Percentiles rank a stretch among this genome's conserved stretches.
phyloP scores from a whole-genome alignment of 2,888 invertebrate genomes.

The Acanthacorydalis orientalis region DNA sequence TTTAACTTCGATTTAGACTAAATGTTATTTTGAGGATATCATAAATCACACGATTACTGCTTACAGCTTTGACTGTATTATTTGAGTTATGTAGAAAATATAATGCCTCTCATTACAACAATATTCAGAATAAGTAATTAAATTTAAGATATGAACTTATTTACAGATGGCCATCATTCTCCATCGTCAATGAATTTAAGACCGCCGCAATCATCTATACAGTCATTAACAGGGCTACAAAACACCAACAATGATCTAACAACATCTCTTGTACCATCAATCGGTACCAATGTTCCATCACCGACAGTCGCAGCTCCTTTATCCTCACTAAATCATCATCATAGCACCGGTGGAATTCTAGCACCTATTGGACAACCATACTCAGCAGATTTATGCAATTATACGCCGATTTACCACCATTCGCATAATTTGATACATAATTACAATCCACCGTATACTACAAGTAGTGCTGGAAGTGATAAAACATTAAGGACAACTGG shows the following conservation, averaged over 20 bases:
- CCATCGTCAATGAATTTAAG: not conserved
- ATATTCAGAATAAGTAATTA: too few species aligned
- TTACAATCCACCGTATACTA: conserved; percentile 23
- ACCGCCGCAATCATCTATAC: not conserved
- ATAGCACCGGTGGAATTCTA: conserved; percentile 20
- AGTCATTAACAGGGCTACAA: not conserved
- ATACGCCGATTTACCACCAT: conserved; percentile 47
- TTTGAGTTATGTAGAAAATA: too few species aligned
- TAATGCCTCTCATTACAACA: too few species aligned
- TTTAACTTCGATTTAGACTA: too few species aligned
- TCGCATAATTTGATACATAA: conserved; percentile 29
- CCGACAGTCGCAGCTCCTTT: conserved; percentile 22
- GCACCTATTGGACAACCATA: conserved; percentile 40
- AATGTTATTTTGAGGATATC: too few species aligned
- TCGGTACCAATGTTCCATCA: conserved; percentile 15
- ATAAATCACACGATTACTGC: too few species aligned
- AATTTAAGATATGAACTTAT: not conserved
- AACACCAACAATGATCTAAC: conserved; percentile 4
- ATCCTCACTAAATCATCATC: conserved; percentile 19
- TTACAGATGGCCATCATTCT: not conserved
- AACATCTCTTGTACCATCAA: conserved; percentile 3
- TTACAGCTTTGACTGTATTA: too few species aligned
- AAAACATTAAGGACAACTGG: not conserved
- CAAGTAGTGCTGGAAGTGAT: conserved; percentile 15
- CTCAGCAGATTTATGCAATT: conserved; percentile 44